Conservation (phyloP, 2,888 invertebrate genomes). For the Netelia fuscicornis region DNA sequence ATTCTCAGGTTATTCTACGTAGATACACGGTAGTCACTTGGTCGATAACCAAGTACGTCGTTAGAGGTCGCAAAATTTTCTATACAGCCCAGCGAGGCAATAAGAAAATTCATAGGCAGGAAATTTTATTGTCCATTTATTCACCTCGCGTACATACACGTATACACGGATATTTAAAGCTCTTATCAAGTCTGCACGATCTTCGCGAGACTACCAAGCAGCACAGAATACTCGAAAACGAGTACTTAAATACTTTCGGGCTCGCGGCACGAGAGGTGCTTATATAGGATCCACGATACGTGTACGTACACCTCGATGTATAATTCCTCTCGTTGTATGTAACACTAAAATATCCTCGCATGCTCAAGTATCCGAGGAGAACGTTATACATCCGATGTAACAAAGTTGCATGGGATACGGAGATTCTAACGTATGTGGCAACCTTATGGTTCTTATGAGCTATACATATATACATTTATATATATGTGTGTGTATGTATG, state of each 20-base stretch:
- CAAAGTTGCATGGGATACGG: slow-evolving; percentile 52
- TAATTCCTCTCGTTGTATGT: slow-evolving; percentile 10
- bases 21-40: slow-evolving; percentile 11
- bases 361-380: slow-evolving; percentile 8
- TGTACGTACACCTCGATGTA: slow-evolving; percentile 2
- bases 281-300: neutral
- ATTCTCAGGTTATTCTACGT: neutral
- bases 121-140: slow-evolving; percentile 46
- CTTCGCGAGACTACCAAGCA: slow-evolving; percentile 13
- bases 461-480: neutral
- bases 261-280: slow-evolving; percentile 4
- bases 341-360: slow-evolving; percentile 46
- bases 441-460: slow-evolving; percentile 9
- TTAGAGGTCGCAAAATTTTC: slow-evolving; percentile 31
- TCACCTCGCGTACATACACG: neutral
- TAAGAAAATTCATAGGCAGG: slow-evolving; percentile 32
- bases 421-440: slow-evolving; percentile 18
- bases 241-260: slow-evolving; percentile 24
- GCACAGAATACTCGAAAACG: slow-evolving; percentile 26
- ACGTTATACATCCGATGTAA: slow-evolving; percentile 17
- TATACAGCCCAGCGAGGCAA: neutral
- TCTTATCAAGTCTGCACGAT: slow-evolving; percentile 43
- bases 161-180: slow-evolving; percentile 21
- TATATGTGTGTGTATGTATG: neutral
- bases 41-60: slow-evolving; percentile 29